Base-by-base conservation (phyloP, 2,888 invertebrate genomes). In the Colletes collaris region DNA sequence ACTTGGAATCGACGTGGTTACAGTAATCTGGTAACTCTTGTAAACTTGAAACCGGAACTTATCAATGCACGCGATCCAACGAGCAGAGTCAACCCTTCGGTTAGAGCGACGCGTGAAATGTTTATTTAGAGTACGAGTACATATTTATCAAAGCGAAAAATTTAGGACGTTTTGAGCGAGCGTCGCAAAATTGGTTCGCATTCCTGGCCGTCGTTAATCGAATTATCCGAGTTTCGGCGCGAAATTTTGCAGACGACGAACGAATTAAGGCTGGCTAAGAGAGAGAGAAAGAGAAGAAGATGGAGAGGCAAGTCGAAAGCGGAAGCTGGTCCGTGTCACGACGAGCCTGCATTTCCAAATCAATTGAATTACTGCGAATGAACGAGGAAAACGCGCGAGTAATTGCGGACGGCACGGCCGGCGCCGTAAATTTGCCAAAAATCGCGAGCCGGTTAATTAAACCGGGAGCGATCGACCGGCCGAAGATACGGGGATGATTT, bases 341-440 rank as follows among this genome's bases (percentile, higher is more conserved):
- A 49, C 72, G 59, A 72, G 60, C 40, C 16, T 16, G 55, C 55
- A 19, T 66, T 65, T 73, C 53, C 46, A 16, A n/a, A 74, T 74
- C 66, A 66, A 76, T 76, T 62, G 66, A 62, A 44, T 76, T 76
- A 74, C 40, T 40, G 50, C 40, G 8, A 13, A 10, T 13, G 56
- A 53, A 71, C 11, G 63, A 56, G 74, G 63, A 19, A 74, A 74
- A 67, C 55, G 70, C 46, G 35, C 67, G 65, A 67, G 69, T 71
- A 67, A 82, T 82, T 74, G 67, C 63, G 67, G 58, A 27, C 60
- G 64, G 69, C 63, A 37, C 37, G 40, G 35, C 40, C 27, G 46
- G 46, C 53, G 8, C 27, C 55, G 73, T 69, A 75, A 67, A 82
- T 77, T 77, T 81, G 59, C 59, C 73, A 76, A 76, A 76, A 76